Conservation (phyloP, 2,888 invertebrate species). For the Polia nebulosa region DNA sequence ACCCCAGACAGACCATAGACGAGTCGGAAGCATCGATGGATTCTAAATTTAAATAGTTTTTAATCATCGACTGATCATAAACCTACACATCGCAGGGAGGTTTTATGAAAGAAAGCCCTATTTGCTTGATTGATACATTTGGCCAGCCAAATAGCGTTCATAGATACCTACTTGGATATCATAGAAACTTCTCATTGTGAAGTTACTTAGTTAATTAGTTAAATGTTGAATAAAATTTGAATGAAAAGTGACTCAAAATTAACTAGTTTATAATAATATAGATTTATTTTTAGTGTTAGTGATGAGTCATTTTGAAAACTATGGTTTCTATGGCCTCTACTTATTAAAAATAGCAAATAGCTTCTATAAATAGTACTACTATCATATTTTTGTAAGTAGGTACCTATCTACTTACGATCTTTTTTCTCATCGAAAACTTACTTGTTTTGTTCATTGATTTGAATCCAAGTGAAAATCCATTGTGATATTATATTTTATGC, state of each 20-base stretch:
- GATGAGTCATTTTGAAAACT: constrained; percentile 11
- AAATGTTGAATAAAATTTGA: constrained; percentile 1
- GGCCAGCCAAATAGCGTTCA: constrained; percentile 7
- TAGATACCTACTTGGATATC: background rate
- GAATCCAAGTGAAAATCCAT: constrained; percentile 61
- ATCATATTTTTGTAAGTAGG: background rate
- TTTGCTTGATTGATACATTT: constrained; percentile 28
- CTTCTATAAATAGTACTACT: constrained; percentile 2
- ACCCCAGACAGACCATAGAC: constrained; percentile 85
- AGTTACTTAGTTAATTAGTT: constrained; percentile 12
- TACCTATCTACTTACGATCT: constrained; percentile 19
- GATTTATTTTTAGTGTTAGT: background rate
- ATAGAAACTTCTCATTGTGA: constrained; percentile 22
- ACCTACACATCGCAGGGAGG: constrained; percentile 10
- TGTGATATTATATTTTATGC: constrained; percentile 66
- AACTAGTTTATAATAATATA: constrained; percentile 3
- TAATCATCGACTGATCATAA: constrained; percentile 45
- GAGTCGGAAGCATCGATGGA: constrained; percentile 89
- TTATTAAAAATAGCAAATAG: constrained; percentile 18
- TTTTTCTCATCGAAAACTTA: constrained; percentile 29
- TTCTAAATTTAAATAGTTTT: constrained; percentile 73
- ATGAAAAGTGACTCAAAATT: constrained; percentile 26
- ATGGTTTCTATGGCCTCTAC: background rate
- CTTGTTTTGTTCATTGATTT: constrained; percentile 43
- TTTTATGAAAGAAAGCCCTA: constrained; percentile 6